Conservation (phyloP, 1,140 invertebrate species). For the Aricia agestis region DNA sequence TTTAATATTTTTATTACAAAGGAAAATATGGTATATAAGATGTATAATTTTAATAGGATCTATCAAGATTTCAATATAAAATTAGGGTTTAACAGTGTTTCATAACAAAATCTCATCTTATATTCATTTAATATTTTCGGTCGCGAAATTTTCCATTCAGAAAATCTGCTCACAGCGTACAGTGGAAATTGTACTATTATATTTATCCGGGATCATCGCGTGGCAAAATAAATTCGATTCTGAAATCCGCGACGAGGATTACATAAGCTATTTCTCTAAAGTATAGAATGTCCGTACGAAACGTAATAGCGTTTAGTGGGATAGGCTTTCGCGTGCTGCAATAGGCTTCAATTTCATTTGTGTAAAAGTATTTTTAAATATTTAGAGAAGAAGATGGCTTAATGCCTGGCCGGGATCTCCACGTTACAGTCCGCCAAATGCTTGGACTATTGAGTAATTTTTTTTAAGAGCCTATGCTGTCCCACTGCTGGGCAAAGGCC, state of each 20-base stretch:
- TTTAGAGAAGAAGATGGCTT: too few species aligned
- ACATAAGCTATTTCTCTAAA: conserved; percentile 21
- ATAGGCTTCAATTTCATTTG: neutral
- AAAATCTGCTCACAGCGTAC: neutral
- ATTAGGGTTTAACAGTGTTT: too few species aligned
- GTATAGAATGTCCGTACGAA: conserved; percentile 16
- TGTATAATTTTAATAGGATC: too few species aligned
- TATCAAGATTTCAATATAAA: too few species aligned
- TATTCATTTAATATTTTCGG: neutral
- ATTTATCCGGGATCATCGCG: conserved; percentile 14
- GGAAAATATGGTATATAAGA: too few species aligned
- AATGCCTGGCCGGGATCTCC: too few species aligned
- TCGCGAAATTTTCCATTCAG: neutral
- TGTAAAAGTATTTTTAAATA: neutral
- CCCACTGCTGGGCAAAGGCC: too few species aligned
- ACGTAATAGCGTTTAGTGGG: conserved; percentile 16
- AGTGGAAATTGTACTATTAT: conserved; percentile 14
- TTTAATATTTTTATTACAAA: too few species aligned
- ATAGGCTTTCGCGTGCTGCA: neutral
- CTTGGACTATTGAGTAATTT: too few species aligned
- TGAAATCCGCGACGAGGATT: conserved; percentile 15
- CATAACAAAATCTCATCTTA: neutral
- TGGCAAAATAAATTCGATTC: conserved; percentile 18
- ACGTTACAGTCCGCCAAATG: too few species aligned
- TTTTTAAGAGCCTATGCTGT: too few species aligned